Percentiles rank a stretch among this genome's conserved stretches.
phyloP scores from a whole-genome alignment of 2,797 vertebrate species.

The Chaetodon trifasciatus region DNA sequence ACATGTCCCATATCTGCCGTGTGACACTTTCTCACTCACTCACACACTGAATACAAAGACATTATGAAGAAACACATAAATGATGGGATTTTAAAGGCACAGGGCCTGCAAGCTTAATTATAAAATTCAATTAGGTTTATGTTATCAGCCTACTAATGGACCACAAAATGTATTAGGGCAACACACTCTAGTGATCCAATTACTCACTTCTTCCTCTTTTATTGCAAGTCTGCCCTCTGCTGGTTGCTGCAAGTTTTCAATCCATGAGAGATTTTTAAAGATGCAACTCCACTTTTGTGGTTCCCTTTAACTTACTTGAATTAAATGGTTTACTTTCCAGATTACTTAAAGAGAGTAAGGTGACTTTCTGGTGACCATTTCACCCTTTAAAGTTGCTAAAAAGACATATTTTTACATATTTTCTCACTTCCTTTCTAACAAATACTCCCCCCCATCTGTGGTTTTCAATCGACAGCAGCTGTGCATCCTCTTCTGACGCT shows the following conservation, averaged over 20 bases:
- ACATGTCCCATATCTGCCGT: conserved; percentile 69
- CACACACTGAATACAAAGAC: not conserved
- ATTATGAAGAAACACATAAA: conserved; percentile 15
- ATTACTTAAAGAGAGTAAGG: not conserved
- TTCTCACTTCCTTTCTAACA: not conserved
- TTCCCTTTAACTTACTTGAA: not conserved
- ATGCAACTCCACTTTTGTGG: not conserved
- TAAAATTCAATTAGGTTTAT: conserved; percentile 41
- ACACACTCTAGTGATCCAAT: conserved; percentile 46
- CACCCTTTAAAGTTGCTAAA: not conserved
- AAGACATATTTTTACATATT: not conserved
- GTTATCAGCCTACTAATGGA: conserved; percentile 50
- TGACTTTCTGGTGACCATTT: not conserved
- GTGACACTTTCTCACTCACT: conserved; percentile 42
- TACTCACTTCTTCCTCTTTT: conserved; percentile 43
- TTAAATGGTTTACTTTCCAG: not conserved
- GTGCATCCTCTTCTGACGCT: conserved; percentile 63
- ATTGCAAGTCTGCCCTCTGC: conserved; percentile 79
- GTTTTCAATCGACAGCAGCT: conserved; percentile 56
- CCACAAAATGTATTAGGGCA: conserved; percentile 41
- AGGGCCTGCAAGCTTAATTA: conserved; percentile 11
- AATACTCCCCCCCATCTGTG: not conserved
- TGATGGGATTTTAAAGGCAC: conserved; percentile 13
- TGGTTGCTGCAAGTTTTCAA: conserved; percentile 43
- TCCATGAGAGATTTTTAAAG: not conserved